Conservation (phyloP, 2,797 vertebrate species). For the Enteromius treurensis region DNA sequence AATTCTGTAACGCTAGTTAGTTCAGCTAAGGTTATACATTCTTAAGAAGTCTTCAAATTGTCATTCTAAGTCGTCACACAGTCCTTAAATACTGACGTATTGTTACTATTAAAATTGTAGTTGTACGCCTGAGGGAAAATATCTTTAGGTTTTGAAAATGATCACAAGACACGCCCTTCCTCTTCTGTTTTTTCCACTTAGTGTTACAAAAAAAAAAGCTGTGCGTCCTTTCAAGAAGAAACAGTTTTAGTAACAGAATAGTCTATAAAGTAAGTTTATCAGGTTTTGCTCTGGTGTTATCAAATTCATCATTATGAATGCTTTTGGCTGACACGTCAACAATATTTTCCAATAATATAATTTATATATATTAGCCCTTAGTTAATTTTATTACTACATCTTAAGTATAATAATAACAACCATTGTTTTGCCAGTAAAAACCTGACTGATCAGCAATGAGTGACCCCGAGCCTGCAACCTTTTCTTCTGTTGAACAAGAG, state of each 20-base stretch:
- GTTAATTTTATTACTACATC: not conserved
- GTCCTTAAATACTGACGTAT: not conserved
- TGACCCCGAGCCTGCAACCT: constrained; percentile 71
- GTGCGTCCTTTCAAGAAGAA: not conserved
- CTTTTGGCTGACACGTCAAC: not conserved
- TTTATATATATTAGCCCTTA: not conserved
- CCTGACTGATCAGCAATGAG: constrained; percentile 68
- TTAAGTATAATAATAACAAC: not conserved
- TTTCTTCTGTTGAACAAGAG: constrained; percentile 87
- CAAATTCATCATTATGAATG: not conserved
- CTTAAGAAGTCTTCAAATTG: not conserved
- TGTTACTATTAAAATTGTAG: not conserved
- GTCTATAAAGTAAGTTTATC: not conserved
- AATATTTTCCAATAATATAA: not conserved
- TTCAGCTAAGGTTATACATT: not conserved
- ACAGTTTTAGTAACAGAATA: not conserved
- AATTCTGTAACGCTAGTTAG: not conserved
- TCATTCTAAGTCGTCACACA: not conserved
- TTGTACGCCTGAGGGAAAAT: not conserved
- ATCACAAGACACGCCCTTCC: constrained; percentile 40
- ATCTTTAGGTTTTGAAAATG: not conserved
- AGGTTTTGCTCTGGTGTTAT: not conserved
- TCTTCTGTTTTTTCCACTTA: not conserved
- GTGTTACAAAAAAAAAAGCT: constrained; percentile 19
- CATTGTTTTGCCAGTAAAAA: constrained; percentile 5